Percentiles rank a stretch among this genome's conserved stretches.
phyloP scores from a whole-genome alignment of 2,113 vertebrate species.

The Muntiacus reevesi region DNA sequence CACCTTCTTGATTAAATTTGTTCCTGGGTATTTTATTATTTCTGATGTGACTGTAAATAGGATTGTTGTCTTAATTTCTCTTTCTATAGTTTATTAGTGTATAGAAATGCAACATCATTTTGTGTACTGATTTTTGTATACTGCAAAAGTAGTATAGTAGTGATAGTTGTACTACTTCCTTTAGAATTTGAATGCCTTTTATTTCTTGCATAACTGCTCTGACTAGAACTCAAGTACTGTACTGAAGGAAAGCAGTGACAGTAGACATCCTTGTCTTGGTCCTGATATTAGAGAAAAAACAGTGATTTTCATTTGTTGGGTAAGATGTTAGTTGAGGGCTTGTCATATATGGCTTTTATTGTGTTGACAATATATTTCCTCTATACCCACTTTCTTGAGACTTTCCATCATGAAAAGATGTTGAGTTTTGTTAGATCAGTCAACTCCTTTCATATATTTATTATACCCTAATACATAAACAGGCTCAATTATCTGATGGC shows the following conservation, averaged over 20 bases:
- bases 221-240: neutral
- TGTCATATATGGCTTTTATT: neutral
- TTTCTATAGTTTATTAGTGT: neutral
- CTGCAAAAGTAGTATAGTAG: neutral
- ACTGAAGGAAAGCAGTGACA: neutral
- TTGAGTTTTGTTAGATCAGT: neutral
- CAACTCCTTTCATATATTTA: neutral
- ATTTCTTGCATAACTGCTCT: neutral
- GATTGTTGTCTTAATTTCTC: neutral
- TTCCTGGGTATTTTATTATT: neutral
- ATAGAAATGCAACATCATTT: neutral
- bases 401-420: neutral
- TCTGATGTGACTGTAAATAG: neutral
- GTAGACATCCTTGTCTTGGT: neutral
- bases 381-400: neutral
- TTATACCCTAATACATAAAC: neutral
- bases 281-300: neutral
- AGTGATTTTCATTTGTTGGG: neutral
- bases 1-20: neutral
- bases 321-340: neutral
- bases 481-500: neutral
- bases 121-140: neutral
- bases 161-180: neutral
- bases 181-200: neutral
- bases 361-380: neutral